Evolutionary conservation across 2,797 vertebrate genomes (phyloP).

Genomic region (Sarcoramphus papa): DNA sequence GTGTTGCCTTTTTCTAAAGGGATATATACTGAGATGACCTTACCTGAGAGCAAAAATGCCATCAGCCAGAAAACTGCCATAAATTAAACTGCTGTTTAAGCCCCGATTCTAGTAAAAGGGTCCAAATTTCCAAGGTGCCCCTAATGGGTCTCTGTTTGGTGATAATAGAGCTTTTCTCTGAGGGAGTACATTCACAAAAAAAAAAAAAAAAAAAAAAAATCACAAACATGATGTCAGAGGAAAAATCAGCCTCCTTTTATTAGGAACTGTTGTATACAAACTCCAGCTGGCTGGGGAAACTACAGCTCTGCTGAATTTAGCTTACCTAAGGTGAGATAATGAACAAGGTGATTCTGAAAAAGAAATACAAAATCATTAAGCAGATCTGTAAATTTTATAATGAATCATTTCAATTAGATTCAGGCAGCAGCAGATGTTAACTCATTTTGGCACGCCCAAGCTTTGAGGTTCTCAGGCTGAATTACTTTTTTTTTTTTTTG

Average conservation of each 20-base stretch:
- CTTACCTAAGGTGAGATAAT: constrained; percentile 23
- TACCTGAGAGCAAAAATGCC: constrained; percentile 65
- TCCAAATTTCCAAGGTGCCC: constrained; percentile 70
- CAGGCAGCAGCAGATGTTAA: constrained; percentile 71
- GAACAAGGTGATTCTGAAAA: constrained; percentile 65
- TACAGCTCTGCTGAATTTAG: constrained; percentile 2
- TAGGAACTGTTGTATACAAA: not conserved
- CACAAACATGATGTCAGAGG: not conserved
- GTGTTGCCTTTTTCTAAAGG: constrained; percentile 21
- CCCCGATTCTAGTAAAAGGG: constrained; percentile 39
- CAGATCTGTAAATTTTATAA: constrained; percentile 72
- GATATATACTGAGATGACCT: constrained; percentile 48
- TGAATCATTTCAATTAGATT: constrained; percentile 76
- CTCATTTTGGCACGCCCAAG: constrained; percentile 66
- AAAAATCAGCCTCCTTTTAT: not conserved
- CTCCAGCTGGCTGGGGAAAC: not conserved
- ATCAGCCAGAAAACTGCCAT: constrained; percentile 51
- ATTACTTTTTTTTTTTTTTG: not conserved
- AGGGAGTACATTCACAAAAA: not conserved
- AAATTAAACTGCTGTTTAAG: constrained; percentile 63
- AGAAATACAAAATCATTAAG: constrained; percentile 72
- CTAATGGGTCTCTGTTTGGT: constrained; percentile 24
- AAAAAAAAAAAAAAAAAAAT: not conserved
- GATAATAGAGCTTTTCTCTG: constrained; percentile 36
- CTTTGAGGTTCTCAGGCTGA: constrained; percentile 59